Conservation (phyloP, 2,113 vertebrate genomes). For the Oreochromis niloticus region DNA sequence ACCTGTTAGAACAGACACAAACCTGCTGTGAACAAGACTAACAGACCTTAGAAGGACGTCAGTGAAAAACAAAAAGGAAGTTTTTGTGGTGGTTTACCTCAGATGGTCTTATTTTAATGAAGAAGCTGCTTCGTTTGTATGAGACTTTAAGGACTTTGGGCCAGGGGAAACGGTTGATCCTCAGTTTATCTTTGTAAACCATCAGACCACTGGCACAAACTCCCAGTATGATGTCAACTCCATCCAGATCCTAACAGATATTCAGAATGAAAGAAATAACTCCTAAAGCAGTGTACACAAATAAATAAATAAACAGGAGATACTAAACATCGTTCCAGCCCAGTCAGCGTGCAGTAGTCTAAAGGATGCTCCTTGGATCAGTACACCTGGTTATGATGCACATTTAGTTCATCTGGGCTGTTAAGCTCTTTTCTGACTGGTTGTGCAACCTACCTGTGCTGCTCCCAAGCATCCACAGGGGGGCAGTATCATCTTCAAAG, state of each 20-base stretch:
- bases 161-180: slow-evolving; percentile 98
- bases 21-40: neutral
- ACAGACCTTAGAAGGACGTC: accelerated
- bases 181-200: slow-evolving; percentile 96
- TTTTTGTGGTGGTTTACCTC: slow-evolving; percentile 71
- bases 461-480: slow-evolving; percentile 9
- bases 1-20: slow-evolving; percentile 66
- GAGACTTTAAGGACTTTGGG: slow-evolving; percentile 98
- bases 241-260: slow-evolving; percentile 84
- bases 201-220: slow-evolving; percentile 95
- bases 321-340: neutral
- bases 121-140: slow-evolving; percentile 97
- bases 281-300: neutral
- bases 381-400: neutral
- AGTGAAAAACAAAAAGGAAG: neutral
- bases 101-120: slow-evolving; percentile 94
- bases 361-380: accelerated
- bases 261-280: neutral
- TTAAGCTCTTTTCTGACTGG: neutral
- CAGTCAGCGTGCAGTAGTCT: neutral
- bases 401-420: neutral
- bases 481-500: neutral
- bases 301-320: neutral
- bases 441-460: neutral
- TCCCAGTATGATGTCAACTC: slow-evolving; percentile 93